Evolutionary conservation across 2,888 invertebrate genomes (phyloP), one percentile per base, ranked within the genome.

Genomic region (Campaea margaritaria): DNA sequence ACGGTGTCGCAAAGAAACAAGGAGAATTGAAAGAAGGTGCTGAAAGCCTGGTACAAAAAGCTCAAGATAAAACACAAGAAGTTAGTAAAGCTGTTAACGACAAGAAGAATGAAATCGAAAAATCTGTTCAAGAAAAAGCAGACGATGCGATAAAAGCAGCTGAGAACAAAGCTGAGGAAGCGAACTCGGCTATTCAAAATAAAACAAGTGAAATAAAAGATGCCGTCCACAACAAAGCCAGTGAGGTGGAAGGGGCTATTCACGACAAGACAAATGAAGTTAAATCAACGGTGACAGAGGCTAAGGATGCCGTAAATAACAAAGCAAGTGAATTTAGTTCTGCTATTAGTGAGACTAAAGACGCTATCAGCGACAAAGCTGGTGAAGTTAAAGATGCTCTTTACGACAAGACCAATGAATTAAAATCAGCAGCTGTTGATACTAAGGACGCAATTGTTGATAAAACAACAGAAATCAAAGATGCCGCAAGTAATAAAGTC

Each of bases 1-100:
- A 80, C 36, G 73, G 69, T 31, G 72, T 77, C 12, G 70, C 75
- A 14, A 82, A 85, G 46, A 86, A 85, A 67, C 76, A 83, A 57
- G 74, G 79, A n/a, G 82, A 84, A 70, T 51, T 84, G 2, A 77
- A 78, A 67, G 72, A 76, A 27, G 78, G 67, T 42, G 79, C 79
- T 62, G 74, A 73, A 15, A 67, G 74, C 42, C 45, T 81, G 49
- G 74, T 69, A 4, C 73, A 81, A 51, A 74, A 69, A 57, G 63
- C 77, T 47, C 70, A 79, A 27, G 76, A 78, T 11, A 83, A 81
- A 62, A 75, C 78, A 43, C 71, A 78, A 7, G 76, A 83, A 71
- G 67, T 73, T 0, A 79, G 81, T 64, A 76, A 82, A 58, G 69
- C 76, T 45, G 64, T 77, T 3, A 65, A 65, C 27, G 74, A 78